Evolutionary conservation across 2,797 vertebrate genomes (phyloP).

Genomic region (Parambassis ranga): DNA sequence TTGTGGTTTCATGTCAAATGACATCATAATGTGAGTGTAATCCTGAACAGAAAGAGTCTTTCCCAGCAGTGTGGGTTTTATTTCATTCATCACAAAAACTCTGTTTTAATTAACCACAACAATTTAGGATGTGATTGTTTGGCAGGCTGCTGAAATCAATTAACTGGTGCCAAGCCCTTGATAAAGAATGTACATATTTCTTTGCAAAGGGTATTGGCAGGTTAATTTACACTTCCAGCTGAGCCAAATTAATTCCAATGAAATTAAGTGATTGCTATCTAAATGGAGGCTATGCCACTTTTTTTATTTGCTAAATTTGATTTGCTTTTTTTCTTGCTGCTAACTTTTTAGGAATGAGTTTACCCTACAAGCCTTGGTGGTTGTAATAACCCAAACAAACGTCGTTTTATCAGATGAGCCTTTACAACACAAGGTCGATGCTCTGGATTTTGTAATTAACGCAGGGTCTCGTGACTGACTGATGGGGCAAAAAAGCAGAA

Average conservation of each 20-base stretch:
- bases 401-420: constrained; percentile 36
- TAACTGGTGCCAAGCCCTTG: constrained; percentile 23
- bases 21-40: neutral
- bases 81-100: neutral
- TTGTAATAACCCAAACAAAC: constrained; percentile 20
- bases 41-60: no score
- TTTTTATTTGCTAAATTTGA: constrained; percentile 40
- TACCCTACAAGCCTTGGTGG: constrained; percentile 32
- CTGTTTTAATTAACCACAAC: constrained; percentile 42
- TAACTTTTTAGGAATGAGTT: constrained; percentile 47
- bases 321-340: constrained; percentile 22
- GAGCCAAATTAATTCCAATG: constrained; percentile 53
- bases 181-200: constrained; percentile 38
- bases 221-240: constrained; percentile 53
- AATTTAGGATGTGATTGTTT: constrained; percentile 34
- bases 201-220: constrained; percentile 10
- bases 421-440: constrained; percentile 6
- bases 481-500: neutral
- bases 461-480: neutral
- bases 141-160: constrained; percentile 53
- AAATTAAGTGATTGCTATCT: constrained; percentile 66
- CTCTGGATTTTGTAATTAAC: constrained; percentile 28
- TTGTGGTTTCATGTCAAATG: neutral
- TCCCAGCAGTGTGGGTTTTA: no score
- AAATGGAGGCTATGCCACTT: constrained; percentile 41